These are phyloP conservation scores for Barbus barbus DNA, from an alignment of 2,113 vertebrate species.

Conservation along the genomic window DNA sequence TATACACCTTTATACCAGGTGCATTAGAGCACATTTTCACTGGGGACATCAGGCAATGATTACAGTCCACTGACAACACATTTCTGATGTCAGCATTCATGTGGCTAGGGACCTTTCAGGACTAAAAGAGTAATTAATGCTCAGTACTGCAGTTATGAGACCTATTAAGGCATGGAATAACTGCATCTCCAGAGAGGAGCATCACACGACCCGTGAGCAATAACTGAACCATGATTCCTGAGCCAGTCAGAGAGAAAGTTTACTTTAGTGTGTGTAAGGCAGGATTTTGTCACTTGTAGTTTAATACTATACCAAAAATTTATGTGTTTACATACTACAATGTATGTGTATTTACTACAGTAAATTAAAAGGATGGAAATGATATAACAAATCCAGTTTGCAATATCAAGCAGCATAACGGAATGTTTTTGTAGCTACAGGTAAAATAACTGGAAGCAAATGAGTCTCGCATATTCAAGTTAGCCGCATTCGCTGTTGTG, in stretches of 20 bases:
- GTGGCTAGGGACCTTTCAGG: not conserved
- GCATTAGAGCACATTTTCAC: not conserved
- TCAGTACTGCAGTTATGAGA: not conserved
- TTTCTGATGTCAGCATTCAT: not conserved
- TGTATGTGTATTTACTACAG: too few species aligned
- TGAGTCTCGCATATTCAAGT: too few species aligned
- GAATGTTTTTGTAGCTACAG: too few species aligned
- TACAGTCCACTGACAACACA: not conserved
- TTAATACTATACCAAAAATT: not conserved
- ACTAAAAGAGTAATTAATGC: conserved; percentile 5
- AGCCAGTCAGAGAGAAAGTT: not conserved
- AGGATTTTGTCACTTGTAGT: not conserved
- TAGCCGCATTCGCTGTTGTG: too few species aligned
- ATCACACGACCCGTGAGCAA: not conserved
- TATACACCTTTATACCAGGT: not conserved
- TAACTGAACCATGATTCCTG: not conserved
- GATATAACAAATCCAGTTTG: too few species aligned
- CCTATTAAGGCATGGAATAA: not conserved
- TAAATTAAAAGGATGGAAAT: too few species aligned
- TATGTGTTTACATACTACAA: too few species aligned
- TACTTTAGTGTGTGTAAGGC: not conserved
- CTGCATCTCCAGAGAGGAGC: not conserved
- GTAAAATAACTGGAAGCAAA: too few species aligned
- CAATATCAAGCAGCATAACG: too few species aligned
- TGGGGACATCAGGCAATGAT: conserved; percentile 5